Percentiles rank a stretch among this genome's conserved stretches.
Conservation (phyloP, 2,888 invertebrate genomes). For the Mellilla xanthometata region DNA sequence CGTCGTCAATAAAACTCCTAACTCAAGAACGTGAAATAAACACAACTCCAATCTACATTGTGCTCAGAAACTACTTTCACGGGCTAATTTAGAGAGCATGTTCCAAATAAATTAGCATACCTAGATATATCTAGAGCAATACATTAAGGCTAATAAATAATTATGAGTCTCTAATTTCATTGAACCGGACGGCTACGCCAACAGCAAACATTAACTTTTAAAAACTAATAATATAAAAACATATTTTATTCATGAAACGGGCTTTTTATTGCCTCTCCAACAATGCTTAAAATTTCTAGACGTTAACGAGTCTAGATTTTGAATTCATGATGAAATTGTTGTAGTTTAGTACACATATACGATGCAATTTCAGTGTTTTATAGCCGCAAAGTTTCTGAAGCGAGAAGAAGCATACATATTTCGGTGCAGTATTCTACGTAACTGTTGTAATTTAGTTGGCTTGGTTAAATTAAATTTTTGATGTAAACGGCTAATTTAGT, state of each 20-base stretch:
- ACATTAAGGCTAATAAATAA: constrained; percentile 4
- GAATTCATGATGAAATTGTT: background rate
- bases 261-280: constrained; percentile 37
- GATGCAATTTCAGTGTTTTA: background rate
- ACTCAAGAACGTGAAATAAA: too few relatives aligned
- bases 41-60: too few relatives aligned
- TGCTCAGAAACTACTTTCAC: constrained; percentile 3
- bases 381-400: background rate
- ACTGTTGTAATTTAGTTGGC: too few relatives aligned
- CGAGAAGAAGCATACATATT: too few relatives aligned
- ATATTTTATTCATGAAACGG: constrained; percentile 10
- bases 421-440: too few relatives aligned
- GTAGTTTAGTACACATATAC: background rate
- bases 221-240: background rate
- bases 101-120: constrained; percentile 11
- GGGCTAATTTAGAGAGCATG: constrained; percentile 1
- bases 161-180: constrained; percentile 1
- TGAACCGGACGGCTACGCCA: background rate
- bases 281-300: constrained; percentile 35
- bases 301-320: background rate
- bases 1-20: too few relatives aligned
- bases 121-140: constrained; percentile 2
- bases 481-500: too few relatives aligned
- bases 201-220: constrained; percentile 2
- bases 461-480: too few relatives aligned